Conservation (phyloP, 1,140 invertebrate species). For the Listronotus bonariensis region DNA sequence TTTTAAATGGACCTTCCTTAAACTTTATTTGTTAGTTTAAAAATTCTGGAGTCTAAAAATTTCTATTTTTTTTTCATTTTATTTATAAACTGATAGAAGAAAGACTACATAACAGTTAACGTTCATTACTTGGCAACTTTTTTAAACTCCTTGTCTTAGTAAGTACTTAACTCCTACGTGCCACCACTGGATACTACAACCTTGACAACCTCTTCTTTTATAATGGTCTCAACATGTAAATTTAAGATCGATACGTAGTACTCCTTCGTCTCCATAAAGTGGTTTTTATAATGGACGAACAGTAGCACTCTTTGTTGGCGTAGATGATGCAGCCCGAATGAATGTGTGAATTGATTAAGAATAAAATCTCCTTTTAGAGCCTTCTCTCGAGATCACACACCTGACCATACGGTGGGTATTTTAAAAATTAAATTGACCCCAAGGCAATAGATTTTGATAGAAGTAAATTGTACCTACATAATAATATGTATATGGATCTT, state of each 20-base stretch:
- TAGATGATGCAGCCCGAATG: conserved; percentile 46
- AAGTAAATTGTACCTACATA: conserved; percentile 1
- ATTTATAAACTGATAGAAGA: too few relatives aligned
- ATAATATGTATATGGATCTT: too few relatives aligned
- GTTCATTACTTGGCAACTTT: too few relatives aligned
- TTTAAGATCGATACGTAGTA: conserved; percentile 26
- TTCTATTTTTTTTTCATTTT: too few relatives aligned
- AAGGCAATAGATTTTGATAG: not conserved
- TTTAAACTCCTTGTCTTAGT: not conserved
- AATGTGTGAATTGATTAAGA: conserved; percentile 46
- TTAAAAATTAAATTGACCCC: conserved; percentile 15
- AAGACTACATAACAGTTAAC: too few relatives aligned
- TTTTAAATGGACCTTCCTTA: too few relatives aligned
- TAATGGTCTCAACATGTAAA: conserved; percentile 13
- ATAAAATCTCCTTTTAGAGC: conserved; percentile 38
- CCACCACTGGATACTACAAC: conserved; percentile 19
- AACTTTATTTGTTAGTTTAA: too few relatives aligned
- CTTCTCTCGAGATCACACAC: conserved; percentile 39
- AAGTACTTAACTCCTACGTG: conserved; percentile 16
- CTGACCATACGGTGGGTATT: conserved; percentile 24
- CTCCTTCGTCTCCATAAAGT: conserved; percentile 30
- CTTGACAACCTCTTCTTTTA: conserved; percentile 27
- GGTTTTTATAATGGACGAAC: conserved; percentile 41
- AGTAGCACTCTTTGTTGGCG: conserved; percentile 47
- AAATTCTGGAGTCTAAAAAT: too few relatives aligned